Evolutionary conservation across 2,113 vertebrate genomes (phyloP), one percentile per base, ranked within the genome.

Genomic region (Enhydra lutris): DNA sequence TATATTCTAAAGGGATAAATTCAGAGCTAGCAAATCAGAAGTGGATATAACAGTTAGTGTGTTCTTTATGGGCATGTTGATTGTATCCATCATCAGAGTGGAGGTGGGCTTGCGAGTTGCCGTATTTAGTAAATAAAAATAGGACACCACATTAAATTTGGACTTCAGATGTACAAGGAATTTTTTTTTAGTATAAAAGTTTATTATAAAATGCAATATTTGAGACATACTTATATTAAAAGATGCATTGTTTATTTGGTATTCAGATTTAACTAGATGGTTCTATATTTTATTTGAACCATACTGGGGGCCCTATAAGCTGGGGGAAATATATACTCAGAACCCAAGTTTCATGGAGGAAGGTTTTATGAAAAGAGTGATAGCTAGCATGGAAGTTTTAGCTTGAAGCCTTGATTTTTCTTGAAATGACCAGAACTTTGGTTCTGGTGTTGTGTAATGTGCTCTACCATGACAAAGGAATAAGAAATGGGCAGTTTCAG

Each of bases 81-180:
- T 93, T 91, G 84, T 57, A 93, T 69, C 45, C 17, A 73, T 93
- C 23, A 47, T 76, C 55, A 4, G 69, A 20, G 9, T 74, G 47
- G 86, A 86, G 31, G 21, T 65, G 3, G 13, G 50, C 29, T 65
- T 67, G 23, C 4, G 26, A 93, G 24, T 95, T 55, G 9, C 23
- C 74, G 26, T 21, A 29, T 67, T 94, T 97, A 88, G n/a, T 84
- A 86, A 94, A 78, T 81, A 85, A 83, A 97, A 97, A 84, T 4
- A 65, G 65, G 31, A 34, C 6, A 26, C 6, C 52, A 83, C 24
- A 24, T 83, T 94, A 79, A 91, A 88, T 91, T 69, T 96, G 74
- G 86, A 84, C 86, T 86, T 89, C 34, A 82, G 71, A 45, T 67
- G 67, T 29, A 69, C 18, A 92, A 71, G 29, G 23, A 50, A 65